Conservation (phyloP, 1,140 invertebrate species). For the Aplysia californica region DNA sequence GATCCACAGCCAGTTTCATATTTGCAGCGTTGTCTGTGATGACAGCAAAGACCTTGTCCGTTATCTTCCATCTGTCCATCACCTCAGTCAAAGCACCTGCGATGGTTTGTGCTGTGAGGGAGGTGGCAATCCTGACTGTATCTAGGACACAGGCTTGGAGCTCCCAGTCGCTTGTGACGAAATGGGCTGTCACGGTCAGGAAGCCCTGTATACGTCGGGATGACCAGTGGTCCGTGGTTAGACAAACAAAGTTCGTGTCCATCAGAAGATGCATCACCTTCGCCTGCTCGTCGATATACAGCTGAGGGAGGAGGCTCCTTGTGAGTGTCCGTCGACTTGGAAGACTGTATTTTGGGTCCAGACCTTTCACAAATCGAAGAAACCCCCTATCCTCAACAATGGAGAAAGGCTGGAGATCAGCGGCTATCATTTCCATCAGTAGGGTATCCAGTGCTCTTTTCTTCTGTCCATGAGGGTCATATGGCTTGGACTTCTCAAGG, state of each 20-base stretch:
- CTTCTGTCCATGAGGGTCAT: too few relatives aligned
- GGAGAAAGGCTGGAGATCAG: background rate
- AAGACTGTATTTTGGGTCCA: background rate
- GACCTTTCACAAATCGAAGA: background rate
- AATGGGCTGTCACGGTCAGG: background rate
- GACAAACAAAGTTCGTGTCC: background rate
- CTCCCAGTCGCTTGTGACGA: background rate
- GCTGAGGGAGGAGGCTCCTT: background rate
- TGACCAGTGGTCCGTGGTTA: constrained; percentile 2
- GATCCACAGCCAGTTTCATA: background rate
- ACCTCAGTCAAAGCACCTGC: background rate
- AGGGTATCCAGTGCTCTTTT: too few relatives aligned
- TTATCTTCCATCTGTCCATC: background rate
- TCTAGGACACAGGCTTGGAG: background rate
- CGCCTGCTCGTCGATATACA: background rate
- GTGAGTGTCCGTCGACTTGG: background rate
- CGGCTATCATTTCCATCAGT: too few relatives aligned
- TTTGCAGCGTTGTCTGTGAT: background rate
- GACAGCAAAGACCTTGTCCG: background rate
- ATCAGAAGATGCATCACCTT: background rate
- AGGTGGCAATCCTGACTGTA: background rate
- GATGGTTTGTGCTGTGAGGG: background rate
- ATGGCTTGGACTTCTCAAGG: too few relatives aligned
- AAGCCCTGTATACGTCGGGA: background rate
- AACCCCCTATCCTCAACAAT: background rate